Evolutionary conservation across 2,888 invertebrate species (phyloP).

Genomic region (Nasonovia ribisnigri): DNA sequence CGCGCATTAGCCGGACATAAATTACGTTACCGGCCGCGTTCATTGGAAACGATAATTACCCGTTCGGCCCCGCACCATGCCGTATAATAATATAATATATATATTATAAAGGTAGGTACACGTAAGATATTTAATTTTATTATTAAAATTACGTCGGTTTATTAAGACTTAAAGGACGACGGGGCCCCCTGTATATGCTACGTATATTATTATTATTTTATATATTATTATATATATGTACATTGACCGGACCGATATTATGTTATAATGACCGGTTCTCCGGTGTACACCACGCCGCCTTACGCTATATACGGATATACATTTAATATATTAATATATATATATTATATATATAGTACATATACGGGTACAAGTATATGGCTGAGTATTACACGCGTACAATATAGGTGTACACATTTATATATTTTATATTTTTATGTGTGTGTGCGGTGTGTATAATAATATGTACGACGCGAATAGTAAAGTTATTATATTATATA

Average conservation of each 20-base stretch:
- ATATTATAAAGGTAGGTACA: background rate
- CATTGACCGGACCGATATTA: slow-evolving; percentile 33
- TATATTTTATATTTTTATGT: background rate
- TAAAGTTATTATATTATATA: too few relatives aligned
- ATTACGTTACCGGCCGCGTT: slow-evolving; percentile 15
- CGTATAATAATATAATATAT: background rate
- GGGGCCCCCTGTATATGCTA: background rate
- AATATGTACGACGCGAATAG: too few relatives aligned
- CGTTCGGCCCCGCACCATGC: background rate
- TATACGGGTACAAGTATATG: background rate
- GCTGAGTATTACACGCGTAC: background rate
- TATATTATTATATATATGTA: background rate
- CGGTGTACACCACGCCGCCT: background rate
- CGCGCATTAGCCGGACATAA: slow-evolving; percentile 43
- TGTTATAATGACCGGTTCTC: slow-evolving; percentile 32
- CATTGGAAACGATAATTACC: slow-evolving; percentile 48
- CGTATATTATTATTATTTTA: background rate
- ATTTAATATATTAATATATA: background rate
- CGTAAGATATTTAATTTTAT: slow-evolving; percentile 33
- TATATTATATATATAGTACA: background rate
- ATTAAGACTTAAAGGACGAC: slow-evolving; percentile 39
- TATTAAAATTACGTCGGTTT: slow-evolving; percentile 41
- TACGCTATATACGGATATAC: background rate
- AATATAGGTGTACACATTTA: background rate
- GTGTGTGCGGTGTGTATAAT: background rate